phyloP scores from a whole-genome alignment of 1,140 invertebrate genomes.

The Diabrotica virgifera region DNA sequence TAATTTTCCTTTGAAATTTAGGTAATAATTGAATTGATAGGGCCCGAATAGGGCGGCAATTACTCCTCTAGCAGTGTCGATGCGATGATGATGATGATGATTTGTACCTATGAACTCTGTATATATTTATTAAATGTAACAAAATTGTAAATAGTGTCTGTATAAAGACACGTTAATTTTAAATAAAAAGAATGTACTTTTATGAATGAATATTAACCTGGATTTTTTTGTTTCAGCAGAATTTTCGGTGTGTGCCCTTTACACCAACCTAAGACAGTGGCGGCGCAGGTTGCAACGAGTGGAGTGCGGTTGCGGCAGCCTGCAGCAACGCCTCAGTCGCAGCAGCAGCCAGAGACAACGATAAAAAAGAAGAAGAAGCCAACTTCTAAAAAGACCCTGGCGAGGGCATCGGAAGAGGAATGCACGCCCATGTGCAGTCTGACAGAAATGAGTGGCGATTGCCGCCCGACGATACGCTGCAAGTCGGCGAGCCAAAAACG shows the following conservation, averaged over 20 bases:
- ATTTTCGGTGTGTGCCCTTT: background rate
- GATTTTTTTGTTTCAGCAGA: background rate
- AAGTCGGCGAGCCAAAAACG: slow-evolving; percentile 79
- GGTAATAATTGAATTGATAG: no score
- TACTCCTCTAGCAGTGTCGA: no score
- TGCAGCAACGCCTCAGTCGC: slow-evolving; percentile 16
- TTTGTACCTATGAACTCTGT: no score
- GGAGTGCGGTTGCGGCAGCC: slow-evolving; percentile 1
- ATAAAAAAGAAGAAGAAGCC: slow-evolving; percentile 22
- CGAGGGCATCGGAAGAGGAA: slow-evolving; percentile 49
- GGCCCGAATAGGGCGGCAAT: no score
- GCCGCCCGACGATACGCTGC: slow-evolving; percentile 82
- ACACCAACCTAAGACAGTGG: slow-evolving; percentile 18
- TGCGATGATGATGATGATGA: no score
- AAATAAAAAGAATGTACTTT: no score
- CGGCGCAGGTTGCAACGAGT: slow-evolving; percentile 1
- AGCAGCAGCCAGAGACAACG: slow-evolving; percentile 34
- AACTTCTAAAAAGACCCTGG: slow-evolving; percentile 28
- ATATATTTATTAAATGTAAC: no score
- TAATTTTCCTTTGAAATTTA: no score
- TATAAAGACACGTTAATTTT: no score
- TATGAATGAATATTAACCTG: no score
- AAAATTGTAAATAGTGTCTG: no score
- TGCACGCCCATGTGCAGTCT: slow-evolving; percentile 80
- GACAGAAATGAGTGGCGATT: slow-evolving; percentile 82